A percentile compares a stretch with the other conserved stretches of the same genome.
Evolutionary conservation across 2,888 invertebrate species (phyloP).

Genomic region (Heteropelma amictum): DNA sequence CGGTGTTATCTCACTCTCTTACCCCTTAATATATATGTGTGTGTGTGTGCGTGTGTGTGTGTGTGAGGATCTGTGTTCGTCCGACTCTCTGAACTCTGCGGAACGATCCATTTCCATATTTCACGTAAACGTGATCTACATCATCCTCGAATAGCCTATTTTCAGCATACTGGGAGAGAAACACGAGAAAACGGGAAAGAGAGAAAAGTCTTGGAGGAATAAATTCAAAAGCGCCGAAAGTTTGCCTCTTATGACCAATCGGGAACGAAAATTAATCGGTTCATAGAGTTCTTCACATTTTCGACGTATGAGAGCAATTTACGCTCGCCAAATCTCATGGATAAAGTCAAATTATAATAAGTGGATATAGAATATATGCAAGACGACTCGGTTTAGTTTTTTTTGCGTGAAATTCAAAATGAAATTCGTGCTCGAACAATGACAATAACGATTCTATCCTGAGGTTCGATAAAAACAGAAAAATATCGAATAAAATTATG

Average conservation of each 20-base stretch:
- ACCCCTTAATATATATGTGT: not conserved
- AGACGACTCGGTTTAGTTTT: no score
- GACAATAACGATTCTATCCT: no score
- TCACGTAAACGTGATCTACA: slow-evolving; percentile 37
- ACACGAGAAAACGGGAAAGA: not conserved
- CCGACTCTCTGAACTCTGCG: slow-evolving; percentile 23
- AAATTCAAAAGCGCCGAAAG: slow-evolving; percentile 30
- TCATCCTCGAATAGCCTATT: slow-evolving; percentile 35
- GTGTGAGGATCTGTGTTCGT: not conserved
- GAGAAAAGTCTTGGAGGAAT: slow-evolving; percentile 16
- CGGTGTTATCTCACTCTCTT: not conserved
- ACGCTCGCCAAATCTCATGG: slow-evolving; percentile 6
- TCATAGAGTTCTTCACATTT: slow-evolving; percentile 25
- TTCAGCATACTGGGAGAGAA: slow-evolving; percentile 2
- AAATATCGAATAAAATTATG: no score
- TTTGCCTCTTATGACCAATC: slow-evolving; percentile 29
- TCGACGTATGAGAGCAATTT: slow-evolving; percentile 2
- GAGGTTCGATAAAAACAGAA: no score
- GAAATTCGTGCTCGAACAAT: no score
- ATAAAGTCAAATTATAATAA: no score
- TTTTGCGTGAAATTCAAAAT: no score
- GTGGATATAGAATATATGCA: no score
- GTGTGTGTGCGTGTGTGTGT: slow-evolving; percentile 5
- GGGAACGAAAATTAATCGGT: slow-evolving; percentile 20
- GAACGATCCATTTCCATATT: slow-evolving; percentile 46